Base-by-base conservation (phyloP, 2,888 invertebrate species). In the Acronicta psi region DNA sequence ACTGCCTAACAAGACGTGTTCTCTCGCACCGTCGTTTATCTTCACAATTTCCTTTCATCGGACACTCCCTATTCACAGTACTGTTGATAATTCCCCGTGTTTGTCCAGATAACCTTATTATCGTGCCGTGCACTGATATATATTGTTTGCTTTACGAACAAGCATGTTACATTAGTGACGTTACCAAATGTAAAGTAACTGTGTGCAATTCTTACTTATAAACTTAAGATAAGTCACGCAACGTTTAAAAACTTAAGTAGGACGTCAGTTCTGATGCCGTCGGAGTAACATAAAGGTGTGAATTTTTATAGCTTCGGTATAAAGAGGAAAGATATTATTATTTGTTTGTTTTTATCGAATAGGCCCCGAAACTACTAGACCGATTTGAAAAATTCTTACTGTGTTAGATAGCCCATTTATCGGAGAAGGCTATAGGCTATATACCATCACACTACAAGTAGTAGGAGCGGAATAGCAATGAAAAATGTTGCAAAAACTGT, bases 81-180 rank as follows among this genome's bases (percentile, higher is more conserved):
- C 50, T 43, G 38, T 50, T 65, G 67, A 71, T 68, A 68, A 65
- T 71, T 34, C 43, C 46, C 29, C 66, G 41, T 65, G 71, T 68
- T 71, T 68, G 59, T 14, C 23, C 53, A 51, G 67, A 68, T 68
- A 70, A 44, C 51, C 50, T 23, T 43, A 49, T 49, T 65, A 71
- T 68, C 67, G 44, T 40, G 18, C 10, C 37, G 51, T 10, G 29
- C 50, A 46, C 71, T 51, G 71, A 68, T 68, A 59, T 59, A 51
- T 50, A 38, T 36, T 63, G 37, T 71, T 68, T 65, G 37, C 53
- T 54, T 65, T 59, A 18, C 44, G 45, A 46, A 70, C 66, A 70
- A 59, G 66, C 41, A 29, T 51, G 53, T 65, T 59, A 70, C 71
- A 65, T 70, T 68, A 70, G 40, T 37, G 40, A 70, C 65, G 47